These are phyloP conservation scores for Peromyscus melanophrys DNA, from an alignment of 2,797 vertebrate genomes.

Conservation along the genomic window DNA sequence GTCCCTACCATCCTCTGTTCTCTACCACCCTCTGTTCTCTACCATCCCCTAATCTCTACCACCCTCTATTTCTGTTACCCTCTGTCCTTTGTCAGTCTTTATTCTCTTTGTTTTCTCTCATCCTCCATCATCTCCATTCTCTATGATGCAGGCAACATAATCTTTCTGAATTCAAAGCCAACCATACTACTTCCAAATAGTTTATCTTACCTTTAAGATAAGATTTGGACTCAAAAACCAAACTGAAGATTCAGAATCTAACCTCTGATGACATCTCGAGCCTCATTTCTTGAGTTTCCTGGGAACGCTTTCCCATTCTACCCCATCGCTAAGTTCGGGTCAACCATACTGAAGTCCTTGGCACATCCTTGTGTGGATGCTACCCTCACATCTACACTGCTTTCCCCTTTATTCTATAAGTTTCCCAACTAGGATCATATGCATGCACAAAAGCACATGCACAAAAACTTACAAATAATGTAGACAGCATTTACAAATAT, in stretches of 20 bases:
- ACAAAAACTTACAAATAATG: conserved; percentile 5
- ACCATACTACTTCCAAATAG: not conserved
- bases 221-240: not conserved
- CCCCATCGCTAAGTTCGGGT: not conserved
- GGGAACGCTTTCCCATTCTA: not conserved
- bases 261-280: not conserved
- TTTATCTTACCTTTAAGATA: not conserved
- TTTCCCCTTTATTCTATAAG: not conserved
- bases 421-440: conserved; percentile 14
- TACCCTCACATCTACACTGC: not conserved
- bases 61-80: not conserved
- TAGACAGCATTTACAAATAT: not conserved
- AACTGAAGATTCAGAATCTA: not conserved
- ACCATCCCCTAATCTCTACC: not conserved
- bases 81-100: not conserved
- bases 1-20: too few species aligned
- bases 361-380: not conserved
- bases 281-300: not conserved
- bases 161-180: not conserved
- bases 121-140: not conserved
- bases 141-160: not conserved
- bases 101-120: not conserved
- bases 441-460: not conserved
- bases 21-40: too few species aligned
- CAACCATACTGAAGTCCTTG: not conserved